These are phyloP conservation scores for Solen grandis DNA, from an alignment of 1,140 invertebrate genomes.

Conservation along the genomic window DNA sequence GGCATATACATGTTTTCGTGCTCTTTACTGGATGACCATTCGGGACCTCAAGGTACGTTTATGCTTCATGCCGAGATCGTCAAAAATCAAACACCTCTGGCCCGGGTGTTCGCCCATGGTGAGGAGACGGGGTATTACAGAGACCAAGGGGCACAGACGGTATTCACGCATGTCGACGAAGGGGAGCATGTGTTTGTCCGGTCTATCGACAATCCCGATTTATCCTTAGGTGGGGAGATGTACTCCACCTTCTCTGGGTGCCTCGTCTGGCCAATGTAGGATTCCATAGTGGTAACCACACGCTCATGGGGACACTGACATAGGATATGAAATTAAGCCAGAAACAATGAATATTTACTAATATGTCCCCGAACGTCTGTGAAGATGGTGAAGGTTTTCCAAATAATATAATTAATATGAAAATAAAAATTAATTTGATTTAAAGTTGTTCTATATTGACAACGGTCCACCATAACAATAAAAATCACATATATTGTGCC, in stretches of 20 bases:
- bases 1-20: constrained; percentile 13
- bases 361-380: no score
- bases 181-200: constrained; percentile 15
- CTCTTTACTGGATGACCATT: constrained; percentile 9
- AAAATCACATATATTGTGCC: no score
- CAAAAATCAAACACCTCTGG: not conserved
- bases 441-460: no score
- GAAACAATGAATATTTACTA: no score
- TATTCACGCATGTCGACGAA: not conserved
- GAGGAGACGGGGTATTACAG: not conserved
- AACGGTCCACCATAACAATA: no score
- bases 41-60: not conserved
- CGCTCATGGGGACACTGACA: no score
- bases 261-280: constrained; percentile 15
- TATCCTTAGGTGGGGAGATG: constrained; percentile 2
- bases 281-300: no score
- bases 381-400: no score
- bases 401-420: no score
- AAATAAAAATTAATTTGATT: no score
- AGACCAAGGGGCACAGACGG: constrained; percentile 28
- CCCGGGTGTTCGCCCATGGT: constrained; percentile 21
- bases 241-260: constrained; percentile 18
- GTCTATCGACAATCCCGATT: constrained; percentile 14
- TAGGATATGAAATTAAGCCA: no score
- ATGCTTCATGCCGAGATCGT: constrained; percentile 26